These are phyloP conservation scores for Tenrec ecaudatus DNA, from an alignment of 2,113 vertebrate genomes.

Conservation along the genomic window DNA sequence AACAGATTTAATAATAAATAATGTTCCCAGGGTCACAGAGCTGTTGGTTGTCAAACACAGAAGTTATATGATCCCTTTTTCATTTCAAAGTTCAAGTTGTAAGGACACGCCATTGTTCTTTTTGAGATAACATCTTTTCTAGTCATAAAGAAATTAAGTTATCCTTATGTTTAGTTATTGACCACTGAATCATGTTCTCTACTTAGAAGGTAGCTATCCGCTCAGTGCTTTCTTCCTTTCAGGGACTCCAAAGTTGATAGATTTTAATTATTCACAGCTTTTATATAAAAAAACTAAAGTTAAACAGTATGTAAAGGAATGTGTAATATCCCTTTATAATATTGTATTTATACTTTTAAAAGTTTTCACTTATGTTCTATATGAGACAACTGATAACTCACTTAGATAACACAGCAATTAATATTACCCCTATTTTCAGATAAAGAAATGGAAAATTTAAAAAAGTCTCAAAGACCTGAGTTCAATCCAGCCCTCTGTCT, in stretches of 20 bases:
- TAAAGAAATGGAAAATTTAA: neutral
- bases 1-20: neutral
- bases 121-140: too few species aligned
- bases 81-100: too few species aligned
- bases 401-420: neutral
- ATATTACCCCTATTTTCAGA: neutral
- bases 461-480: neutral
- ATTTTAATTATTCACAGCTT: neutral
- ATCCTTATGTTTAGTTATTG: too few species aligned
- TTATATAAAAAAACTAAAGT: neutral
- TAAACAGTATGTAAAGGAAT: slow-evolving; percentile 13
- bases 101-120: too few species aligned
- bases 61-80: too few species aligned
- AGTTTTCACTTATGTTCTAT: neutral
- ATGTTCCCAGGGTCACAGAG: neutral
- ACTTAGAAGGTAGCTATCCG: too few species aligned
- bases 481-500: neutral
- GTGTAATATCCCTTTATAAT: neutral
- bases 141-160: too few species aligned
- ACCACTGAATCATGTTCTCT: too few species aligned
- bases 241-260: neutral
- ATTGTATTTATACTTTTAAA: neutral
- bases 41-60: too few species aligned
- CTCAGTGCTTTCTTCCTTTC: too few species aligned
- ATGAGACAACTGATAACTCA: slow-evolving; percentile 8